Conservation (phyloP, 2,888 invertebrate genomes). For the Harpagoxenus sublaevis region DNA sequence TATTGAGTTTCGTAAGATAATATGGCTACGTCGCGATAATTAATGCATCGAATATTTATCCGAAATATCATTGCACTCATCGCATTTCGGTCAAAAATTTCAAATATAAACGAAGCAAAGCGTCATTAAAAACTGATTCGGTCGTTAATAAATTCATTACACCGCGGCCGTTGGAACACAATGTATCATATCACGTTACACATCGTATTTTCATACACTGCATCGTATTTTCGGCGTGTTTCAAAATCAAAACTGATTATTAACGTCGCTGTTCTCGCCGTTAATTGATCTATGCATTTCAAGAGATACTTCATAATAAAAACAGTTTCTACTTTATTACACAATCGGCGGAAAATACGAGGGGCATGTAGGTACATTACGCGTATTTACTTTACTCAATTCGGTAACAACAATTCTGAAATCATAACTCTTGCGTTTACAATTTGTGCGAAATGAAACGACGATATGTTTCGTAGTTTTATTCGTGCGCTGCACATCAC, state of each 20-base stretch:
- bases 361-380: not conserved
- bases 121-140: constrained; percentile 41
- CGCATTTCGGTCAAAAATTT: constrained; percentile 9
- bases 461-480: not conserved
- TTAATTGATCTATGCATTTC: constrained; percentile 7
- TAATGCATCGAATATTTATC: constrained; percentile 16
- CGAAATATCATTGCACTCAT: constrained; percentile 24
- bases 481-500: not conserved
- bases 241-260: constrained; percentile 27
- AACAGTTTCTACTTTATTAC: constrained; percentile 11
- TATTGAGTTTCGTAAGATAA: constrained; percentile 18
- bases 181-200: constrained; percentile 15
- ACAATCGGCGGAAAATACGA: not conserved
- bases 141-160: constrained; percentile 47
- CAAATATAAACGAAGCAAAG: constrained; percentile 3
- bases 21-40: constrained; percentile 21
- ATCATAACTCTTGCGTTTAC: not conserved
- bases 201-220: constrained; percentile 21
- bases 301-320: not conserved
- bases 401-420: not conserved
- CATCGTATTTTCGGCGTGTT: not conserved
- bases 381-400: constrained; percentile 5
- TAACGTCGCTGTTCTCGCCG: not conserved
- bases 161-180: not conserved
- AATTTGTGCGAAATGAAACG: not conserved